Evolutionary conservation across 2,888 invertebrate species (phyloP).

Genomic region (Drymonia ruficornis): DNA sequence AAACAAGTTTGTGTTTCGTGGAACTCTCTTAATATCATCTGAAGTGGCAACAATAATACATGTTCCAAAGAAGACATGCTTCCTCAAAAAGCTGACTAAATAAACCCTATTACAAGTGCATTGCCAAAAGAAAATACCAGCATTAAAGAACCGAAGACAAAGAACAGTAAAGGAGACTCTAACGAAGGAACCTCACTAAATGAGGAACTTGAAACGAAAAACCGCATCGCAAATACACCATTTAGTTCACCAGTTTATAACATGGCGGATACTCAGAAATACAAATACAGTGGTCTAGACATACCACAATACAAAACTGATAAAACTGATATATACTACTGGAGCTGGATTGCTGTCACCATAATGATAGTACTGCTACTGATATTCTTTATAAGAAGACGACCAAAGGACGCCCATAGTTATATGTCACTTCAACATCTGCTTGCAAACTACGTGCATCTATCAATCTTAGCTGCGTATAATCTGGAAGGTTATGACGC

Average conservation of each 20-base stretch:
- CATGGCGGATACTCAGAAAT: neutral
- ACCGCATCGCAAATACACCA: neutral
- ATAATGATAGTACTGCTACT: conserved; percentile 7
- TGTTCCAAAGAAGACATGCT: too few relatives aligned
- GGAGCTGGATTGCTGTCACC: conserved; percentile 8
- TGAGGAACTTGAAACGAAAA: neutral
- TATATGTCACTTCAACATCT: conserved; percentile 30
- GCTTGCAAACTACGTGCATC: conserved; percentile 18
- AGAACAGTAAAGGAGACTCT: too few relatives aligned
- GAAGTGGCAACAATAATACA: neutral
- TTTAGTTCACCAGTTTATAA: too few relatives aligned
- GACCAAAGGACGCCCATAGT: conserved; percentile 23
- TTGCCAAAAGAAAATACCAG: too few relatives aligned
- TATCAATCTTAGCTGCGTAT: conserved; percentile 17
- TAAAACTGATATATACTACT: conserved; percentile 7
- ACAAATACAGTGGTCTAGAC: conserved; percentile 15
- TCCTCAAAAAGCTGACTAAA: too few relatives aligned
- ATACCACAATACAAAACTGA: conserved; percentile 5
- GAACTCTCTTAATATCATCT: too few relatives aligned
- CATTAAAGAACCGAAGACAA: too few relatives aligned
- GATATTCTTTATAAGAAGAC: conserved; percentile 13
- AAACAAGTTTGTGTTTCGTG: too few relatives aligned
- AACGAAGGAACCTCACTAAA: too few relatives aligned
- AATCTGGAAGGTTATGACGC: conserved; percentile 7
- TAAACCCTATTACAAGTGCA: too few relatives aligned